Percentiles rank a stretch among this genome's conserved stretches.
phyloP scores from a whole-genome alignment of 2,113 vertebrate species.

The Callospermophilus lateralis region DNA sequence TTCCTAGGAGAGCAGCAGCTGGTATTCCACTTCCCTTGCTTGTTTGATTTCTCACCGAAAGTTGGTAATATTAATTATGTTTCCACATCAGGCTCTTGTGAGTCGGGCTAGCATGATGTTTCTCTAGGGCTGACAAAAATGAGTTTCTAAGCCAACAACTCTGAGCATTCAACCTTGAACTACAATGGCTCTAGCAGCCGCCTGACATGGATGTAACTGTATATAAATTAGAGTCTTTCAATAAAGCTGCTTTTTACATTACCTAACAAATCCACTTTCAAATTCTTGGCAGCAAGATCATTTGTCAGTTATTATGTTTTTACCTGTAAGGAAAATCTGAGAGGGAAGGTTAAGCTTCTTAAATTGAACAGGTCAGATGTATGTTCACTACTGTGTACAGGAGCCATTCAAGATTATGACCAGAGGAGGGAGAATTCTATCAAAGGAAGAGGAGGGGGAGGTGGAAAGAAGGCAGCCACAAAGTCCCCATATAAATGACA shows the following conservation, averaged over 20 bases:
- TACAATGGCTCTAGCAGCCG: background rate
- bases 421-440: background rate
- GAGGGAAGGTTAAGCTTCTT: background rate
- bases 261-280: background rate
- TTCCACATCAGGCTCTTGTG: background rate
- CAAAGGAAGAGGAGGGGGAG: background rate
- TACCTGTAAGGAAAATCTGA: constrained; percentile 31
- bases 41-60: background rate
- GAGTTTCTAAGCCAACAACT: constrained; percentile 9
- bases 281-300: background rate
- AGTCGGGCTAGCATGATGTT: background rate
- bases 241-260: background rate
- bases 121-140: background rate
- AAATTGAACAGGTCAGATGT: background rate
- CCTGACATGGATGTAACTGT: background rate
- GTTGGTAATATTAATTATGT: background rate
- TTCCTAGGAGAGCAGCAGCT: background rate
- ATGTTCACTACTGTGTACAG: background rate
- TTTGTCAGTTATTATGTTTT: background rate
- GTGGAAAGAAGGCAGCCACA: background rate
- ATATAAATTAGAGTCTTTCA: background rate
- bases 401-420: background rate
- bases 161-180: constrained; percentile 1
- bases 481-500: background rate
- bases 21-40: background rate